phyloP scores from a whole-genome alignment of 2,888 invertebrate genomes.

The Linyphia triangularis region DNA sequence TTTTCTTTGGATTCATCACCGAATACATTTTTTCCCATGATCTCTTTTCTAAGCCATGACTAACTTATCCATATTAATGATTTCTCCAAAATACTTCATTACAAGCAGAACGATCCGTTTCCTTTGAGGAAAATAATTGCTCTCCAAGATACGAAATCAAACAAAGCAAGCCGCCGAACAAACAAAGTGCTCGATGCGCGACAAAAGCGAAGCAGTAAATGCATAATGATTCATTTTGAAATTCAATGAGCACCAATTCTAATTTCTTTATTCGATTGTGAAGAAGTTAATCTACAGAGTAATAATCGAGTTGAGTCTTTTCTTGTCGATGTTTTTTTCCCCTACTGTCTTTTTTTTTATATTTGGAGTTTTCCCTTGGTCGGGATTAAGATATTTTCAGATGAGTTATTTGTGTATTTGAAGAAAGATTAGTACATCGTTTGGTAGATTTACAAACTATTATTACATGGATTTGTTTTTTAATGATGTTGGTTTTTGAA shows the following conservation, averaged over 20 bases:
- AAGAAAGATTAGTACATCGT: not conserved
- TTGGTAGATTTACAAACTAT: not conserved
- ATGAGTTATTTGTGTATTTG: not conserved
- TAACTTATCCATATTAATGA: conserved; percentile 71
- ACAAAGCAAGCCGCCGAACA: conserved; percentile 63
- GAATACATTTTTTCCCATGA: conserved; percentile 28
- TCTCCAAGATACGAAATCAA: conserved; percentile 64
- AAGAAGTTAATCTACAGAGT: conserved; percentile 43
- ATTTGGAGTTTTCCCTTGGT: not conserved
- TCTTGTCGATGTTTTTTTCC: not conserved
- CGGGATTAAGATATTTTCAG: not conserved
- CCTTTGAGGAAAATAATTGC: conserved; percentile 70
- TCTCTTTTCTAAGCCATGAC: conserved; percentile 11
- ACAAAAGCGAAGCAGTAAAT: conserved; percentile 47
- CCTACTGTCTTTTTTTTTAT: not conserved
- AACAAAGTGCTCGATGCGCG: conserved; percentile 45
- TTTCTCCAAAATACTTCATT: conserved; percentile 67
- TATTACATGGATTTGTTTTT: conserved; percentile 11
- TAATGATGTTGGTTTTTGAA: too few species aligned
- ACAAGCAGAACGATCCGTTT: conserved; percentile 59
- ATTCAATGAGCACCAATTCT: conserved; percentile 56
- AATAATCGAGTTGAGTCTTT: conserved; percentile 33
- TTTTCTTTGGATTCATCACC: conserved; percentile 27
- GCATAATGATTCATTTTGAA: conserved; percentile 69
- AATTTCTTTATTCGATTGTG: conserved; percentile 69